Base-by-base conservation (phyloP, 53 echinoderm and acorn worm genomes). In the Temnopleurus reevesii region DNA sequence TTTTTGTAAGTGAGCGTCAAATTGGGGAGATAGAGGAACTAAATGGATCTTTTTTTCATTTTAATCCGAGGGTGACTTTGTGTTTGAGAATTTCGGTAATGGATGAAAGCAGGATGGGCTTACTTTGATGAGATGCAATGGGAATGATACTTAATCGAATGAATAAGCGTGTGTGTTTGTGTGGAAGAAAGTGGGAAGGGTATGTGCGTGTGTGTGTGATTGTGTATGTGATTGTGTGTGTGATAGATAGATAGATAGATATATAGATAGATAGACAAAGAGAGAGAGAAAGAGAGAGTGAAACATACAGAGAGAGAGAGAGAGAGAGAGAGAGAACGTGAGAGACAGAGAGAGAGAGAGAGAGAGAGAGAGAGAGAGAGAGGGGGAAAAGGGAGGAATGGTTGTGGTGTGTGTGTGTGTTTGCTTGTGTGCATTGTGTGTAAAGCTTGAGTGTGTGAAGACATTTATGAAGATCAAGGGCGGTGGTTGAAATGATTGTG, bases 1-100 rank as follows among this genome's bases (percentile, higher is more conserved):
- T 87, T 87, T 65, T 87, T 87, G 65, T 87, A 66, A 58, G 24
- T 43, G 71, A 41, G 21, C 86, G 86, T 41, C 27, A 86, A 86
- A 86, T 86, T 86, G 60, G 46, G 86, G 59, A 60, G 44, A 28
- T 44, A 18, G 19, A 59, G 59, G 58, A 24, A 61, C 19, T 26
- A 2, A 64, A 21, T 41, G n/a, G 41, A 41, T 15, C 19, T 41
- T 71, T 71, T 71, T 38, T 28, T 2, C n/a, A n/a, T 19, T 56
- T 56, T 0, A 56, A n/a, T 56, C 19, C 9, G 71, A 71, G 71
- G 8, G 8, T 38, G 41, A 3, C 29, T 13, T 36, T 17, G 71
- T 71, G 71, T 71, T 71, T 35, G 38, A 8, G 41, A 21, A 7
- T 8, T 43, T 38, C 6, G 41, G 41, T 71, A 41, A 41, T 36